Percentiles rank a stretch among this genome's conserved stretches.
Evolutionary conservation across 2,888 invertebrate genomes (phyloP).

Genomic region (Lepidonotus clava): DNA sequence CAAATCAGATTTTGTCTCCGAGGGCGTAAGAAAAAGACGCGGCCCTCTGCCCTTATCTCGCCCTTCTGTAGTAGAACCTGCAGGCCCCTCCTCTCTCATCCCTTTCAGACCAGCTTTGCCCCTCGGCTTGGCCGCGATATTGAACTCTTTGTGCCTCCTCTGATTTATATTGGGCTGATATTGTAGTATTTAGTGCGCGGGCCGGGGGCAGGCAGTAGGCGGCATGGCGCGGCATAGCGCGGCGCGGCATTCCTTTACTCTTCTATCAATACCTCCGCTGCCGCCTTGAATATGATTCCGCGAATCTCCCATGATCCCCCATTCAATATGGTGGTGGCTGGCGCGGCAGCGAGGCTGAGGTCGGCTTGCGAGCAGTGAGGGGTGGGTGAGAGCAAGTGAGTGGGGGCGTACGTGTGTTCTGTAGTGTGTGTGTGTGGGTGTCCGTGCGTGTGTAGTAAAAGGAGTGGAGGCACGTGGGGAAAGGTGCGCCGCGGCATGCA

Average conservation of each 20-base stretch:
- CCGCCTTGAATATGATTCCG: constrained; percentile 30
- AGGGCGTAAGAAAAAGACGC: no score
- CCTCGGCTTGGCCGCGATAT: background rate
- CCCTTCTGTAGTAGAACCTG: no score
- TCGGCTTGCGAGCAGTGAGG: background rate
- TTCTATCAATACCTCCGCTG: constrained; percentile 7
- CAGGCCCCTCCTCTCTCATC: background rate
- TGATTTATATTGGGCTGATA: constrained; percentile 42
- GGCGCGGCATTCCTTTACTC: constrained; percentile 18
- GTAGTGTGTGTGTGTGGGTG: background rate
- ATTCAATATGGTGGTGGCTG: constrained; percentile 37
- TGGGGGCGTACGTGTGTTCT: background rate
- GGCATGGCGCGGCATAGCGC: background rate
- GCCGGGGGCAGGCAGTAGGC: background rate
- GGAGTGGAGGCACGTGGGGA: background rate
- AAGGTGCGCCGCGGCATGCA: background rate
- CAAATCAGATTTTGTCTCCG: no score
- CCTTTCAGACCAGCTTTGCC: constrained; percentile 2
- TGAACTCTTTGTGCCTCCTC: constrained; percentile 39
- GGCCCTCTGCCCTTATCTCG: background rate
- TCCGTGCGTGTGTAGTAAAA: background rate
- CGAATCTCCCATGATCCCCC: constrained; percentile 39
- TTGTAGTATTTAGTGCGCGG: constrained; percentile 39
- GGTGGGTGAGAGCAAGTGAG: no score
- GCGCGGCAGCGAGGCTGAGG: constrained; percentile 1